phyloP scores from a whole-genome alignment of 2,113 vertebrate species.

The Pollimyrus isidori region DNA sequence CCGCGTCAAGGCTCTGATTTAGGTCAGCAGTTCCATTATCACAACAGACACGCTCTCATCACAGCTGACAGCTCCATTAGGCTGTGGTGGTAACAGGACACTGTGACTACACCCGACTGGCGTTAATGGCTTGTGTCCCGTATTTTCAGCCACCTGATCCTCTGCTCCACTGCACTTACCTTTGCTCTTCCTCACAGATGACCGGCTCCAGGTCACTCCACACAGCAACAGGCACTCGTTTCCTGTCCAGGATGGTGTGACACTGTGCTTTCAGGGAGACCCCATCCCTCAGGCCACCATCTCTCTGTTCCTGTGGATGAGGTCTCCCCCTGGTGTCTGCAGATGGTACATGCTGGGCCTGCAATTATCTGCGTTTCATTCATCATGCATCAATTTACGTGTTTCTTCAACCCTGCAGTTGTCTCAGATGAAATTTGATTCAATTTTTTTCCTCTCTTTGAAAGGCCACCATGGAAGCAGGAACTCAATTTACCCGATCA shows the following conservation, averaged over 20 bases:
- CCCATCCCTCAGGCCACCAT: conserved; percentile 55
- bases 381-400: background rate
- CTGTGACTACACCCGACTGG: background rate
- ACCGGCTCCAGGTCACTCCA: conserved; percentile 52
- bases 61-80: background rate
- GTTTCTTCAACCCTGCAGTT: background rate
- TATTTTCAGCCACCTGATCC: background rate
- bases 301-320: conserved; percentile 37
- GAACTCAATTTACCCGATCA: conserved; percentile 39
- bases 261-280: conserved; percentile 51
- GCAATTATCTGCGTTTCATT: background rate
- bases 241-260: conserved; percentile 54
- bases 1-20: background rate
- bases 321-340: background rate
- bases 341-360: background rate
- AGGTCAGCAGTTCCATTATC: background rate
- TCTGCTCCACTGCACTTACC: background rate
- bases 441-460: background rate
- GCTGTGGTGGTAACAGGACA: background rate
- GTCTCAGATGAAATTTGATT: background rate
- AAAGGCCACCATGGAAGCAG: conserved; percentile 26
- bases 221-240: conserved; percentile 43
- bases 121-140: background rate
- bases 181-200: conserved; percentile 4
- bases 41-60: background rate